These are phyloP conservation scores for Lymantria dispar DNA, from an alignment of 2,888 invertebrate species.

Conservation along the genomic window DNA sequence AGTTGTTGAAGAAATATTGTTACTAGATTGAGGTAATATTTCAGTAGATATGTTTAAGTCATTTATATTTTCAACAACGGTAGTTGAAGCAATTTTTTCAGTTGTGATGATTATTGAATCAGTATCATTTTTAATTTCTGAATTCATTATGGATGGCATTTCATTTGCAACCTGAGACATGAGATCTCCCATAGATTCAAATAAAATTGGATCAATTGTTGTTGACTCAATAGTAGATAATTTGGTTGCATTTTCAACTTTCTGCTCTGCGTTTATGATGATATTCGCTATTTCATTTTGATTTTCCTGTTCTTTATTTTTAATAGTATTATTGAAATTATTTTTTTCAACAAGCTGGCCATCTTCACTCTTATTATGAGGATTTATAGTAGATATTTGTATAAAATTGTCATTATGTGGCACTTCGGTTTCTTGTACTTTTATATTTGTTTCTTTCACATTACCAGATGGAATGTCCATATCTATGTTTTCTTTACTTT, in stretches of 20 bases:
- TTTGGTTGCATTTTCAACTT: slow-evolving; percentile 33
- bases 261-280: slow-evolving; percentile 28
- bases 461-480: slow-evolving; percentile 60
- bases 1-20: not conserved
- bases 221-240: slow-evolving; percentile 35
- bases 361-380: slow-evolving; percentile 40
- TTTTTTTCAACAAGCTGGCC: slow-evolving; percentile 16
- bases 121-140: slow-evolving; percentile 25
- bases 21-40: not conserved
- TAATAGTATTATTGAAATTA: slow-evolving; percentile 9
- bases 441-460: slow-evolving; percentile 37
- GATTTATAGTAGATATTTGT: slow-evolving; percentile 68
- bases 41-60: not conserved
- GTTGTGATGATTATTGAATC: slow-evolving; percentile 26
- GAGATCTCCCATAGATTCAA: slow-evolving; percentile 74
- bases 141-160: slow-evolving; percentile 43
- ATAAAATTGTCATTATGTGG: slow-evolving; percentile 54
- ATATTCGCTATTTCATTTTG: slow-evolving; percentile 13
- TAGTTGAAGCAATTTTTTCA: not conserved
- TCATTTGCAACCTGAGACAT: slow-evolving; percentile 74
- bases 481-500: slow-evolving; percentile 72
- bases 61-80: not conserved
- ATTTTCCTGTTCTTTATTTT: slow-evolving; percentile 6
- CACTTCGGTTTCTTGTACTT: slow-evolving; percentile 24
- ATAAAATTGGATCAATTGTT: slow-evolving; percentile 65